Evolutionary conservation across 2,888 invertebrate species (phyloP), one percentile per base, ranked within the genome.

Genomic region (Rhingia campestris): DNA sequence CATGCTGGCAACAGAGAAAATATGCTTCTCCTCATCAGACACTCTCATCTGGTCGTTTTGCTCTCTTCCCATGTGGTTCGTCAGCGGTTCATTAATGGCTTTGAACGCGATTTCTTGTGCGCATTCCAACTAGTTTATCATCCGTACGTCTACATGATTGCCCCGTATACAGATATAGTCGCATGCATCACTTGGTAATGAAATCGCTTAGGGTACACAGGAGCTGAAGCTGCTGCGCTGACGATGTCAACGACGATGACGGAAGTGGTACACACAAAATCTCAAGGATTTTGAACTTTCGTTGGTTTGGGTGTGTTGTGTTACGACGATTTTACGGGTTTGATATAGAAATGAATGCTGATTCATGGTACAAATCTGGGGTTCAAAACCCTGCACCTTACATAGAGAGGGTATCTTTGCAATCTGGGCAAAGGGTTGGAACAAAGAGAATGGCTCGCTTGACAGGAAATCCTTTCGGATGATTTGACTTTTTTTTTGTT

Each of bases 31-130:
- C 58, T 39, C 54, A 30, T 14, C 33, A 35, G 22, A 45, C 30
- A 32, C 14, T 3, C 77, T 51, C 56, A 49, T 14, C 12, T 80
- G 76, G 53, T 64, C 39, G 66, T 47, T 41, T 47, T 22, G 22
- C 22, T 54, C 69, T 49, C 47, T 54, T 49, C 56, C 72, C 79
- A 69, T 64, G 37, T 45, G 67, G 87, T 87, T 86, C 77, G 87
- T 87, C 87, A 88, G 89, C 87, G 88, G 88, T 88, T 89, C 88
- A 89, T 89, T 89, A 89, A 88, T 87, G 89, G 88, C 86, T 88
- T 87, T 63, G 51, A 77, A 77, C 51, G 30, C 33, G 64, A 77
- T 77, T 70, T 63, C 77, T 64, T 70, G 70, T 70, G 63, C 70
- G 64, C 77, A 75, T 75, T 75, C 58, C 74, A 66, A 41, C 51